Conservation (phyloP, 2,113 vertebrate species). For the Actinemys pallida region DNA sequence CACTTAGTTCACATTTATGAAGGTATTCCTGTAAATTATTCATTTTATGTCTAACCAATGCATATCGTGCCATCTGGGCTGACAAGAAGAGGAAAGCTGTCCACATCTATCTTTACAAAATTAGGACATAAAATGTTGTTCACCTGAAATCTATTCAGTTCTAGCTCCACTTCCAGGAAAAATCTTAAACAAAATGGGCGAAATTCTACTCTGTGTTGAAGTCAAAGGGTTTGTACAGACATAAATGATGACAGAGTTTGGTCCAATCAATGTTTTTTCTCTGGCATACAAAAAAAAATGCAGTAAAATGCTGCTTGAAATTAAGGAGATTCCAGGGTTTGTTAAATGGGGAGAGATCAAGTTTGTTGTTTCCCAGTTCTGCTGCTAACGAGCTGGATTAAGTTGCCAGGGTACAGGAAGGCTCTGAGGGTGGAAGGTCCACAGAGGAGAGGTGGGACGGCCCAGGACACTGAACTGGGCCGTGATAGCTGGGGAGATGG, state of each 20-base stretch:
- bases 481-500: neutral
- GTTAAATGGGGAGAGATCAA: neutral
- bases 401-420: neutral
- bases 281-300: too few species aligned
- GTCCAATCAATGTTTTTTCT: neutral
- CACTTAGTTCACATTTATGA: neutral
- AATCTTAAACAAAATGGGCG: neutral
- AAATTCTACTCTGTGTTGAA: neutral
- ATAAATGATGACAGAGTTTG: neutral
- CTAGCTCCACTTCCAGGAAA: neutral
- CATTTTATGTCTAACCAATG: neutral
- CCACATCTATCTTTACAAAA: neutral
- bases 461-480: accelerated
- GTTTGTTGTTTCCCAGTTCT: neutral
- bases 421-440: neutral
- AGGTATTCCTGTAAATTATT: neutral
- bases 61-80: neutral
- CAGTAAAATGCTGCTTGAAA: neutral
- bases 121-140: neutral
- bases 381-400: neutral
- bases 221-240: neutral
- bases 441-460: neutral
- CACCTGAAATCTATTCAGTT: neutral
- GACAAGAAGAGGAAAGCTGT: neutral
- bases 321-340: accelerated